Evolutionary conservation across 2,888 invertebrate genomes (phyloP), one percentile per base, ranked within the genome.

Genomic region (Netelia virgata): DNA sequence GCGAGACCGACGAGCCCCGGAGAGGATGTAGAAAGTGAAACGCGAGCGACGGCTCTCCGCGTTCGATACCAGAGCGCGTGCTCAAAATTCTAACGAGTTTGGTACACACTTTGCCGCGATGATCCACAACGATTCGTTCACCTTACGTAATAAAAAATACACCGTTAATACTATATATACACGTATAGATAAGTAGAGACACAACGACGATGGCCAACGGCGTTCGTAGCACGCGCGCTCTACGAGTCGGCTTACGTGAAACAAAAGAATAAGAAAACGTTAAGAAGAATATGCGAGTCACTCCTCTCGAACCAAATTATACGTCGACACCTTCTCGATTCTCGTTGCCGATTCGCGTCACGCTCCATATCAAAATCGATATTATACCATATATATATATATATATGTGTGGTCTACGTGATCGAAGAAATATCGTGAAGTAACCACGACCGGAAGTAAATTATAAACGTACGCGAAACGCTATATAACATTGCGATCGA

Each of bases 11-110:
- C 64, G 11, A 55, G 53, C 47, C 72, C 23, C 36, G 14, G 50
- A 64, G 80, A 84, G 70, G 80, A 84, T 84, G 81, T 84, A 81
- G 81, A 84, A 84, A 84, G 84, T 84, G 84, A 84, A 84, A 84
- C 70, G 63, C 81, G 81, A 81, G 64, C 64, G 28, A 72, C 50
- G 28, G 41, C 55, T 57, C 61, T 59, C 59, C 59, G 20, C 59
- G n/a, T 23, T 10, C 64, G 76, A 73, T 43, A 64, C 41, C 18
- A 23, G 11, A 63, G 53, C 63, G 77, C 84, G 84, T 84, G 84
- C 74, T 84, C 69, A 78, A 84, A 84, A 84, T 84, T 82, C 81
- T 84, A 84, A 84, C 74, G 81, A 84, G 77, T 55, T 69, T 14
- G 74, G 72, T 76, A 81, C 73, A 74, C 74, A 82, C 73, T 77